phyloP scores from a whole-genome alignment of 2,797 vertebrate species.

The Cryptoblepharus egeriae region DNA sequence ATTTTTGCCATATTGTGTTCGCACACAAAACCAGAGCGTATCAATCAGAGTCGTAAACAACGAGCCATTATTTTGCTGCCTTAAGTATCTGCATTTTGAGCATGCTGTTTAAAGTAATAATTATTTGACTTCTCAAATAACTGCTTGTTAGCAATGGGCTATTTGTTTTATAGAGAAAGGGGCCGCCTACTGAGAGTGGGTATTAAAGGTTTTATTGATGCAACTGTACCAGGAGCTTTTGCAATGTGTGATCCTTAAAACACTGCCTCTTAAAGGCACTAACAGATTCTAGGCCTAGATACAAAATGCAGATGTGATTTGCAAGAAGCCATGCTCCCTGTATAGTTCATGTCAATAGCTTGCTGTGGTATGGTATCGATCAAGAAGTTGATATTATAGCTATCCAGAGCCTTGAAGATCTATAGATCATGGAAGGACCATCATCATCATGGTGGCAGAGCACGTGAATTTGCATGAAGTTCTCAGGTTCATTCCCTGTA shows the following conservation, averaged over 20 bases:
- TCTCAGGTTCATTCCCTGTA: too few relatives aligned
- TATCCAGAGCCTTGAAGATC: too few relatives aligned
- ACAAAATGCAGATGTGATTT: neutral
- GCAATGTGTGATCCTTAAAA: rapidly evolving
- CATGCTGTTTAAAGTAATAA: neutral
- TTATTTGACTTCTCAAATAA: slow-evolving; percentile 32
- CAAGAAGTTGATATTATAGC: too few relatives aligned
- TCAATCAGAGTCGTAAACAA: neutral
- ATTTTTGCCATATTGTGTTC: neutral
- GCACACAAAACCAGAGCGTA: neutral
- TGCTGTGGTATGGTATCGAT: too few relatives aligned
- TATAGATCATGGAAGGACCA: too few relatives aligned
- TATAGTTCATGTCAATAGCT: neutral
- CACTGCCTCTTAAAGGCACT: neutral
- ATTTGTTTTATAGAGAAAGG: neutral
- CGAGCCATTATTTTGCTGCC: slow-evolving; percentile 18
- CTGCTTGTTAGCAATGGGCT: neutral
- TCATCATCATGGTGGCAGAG: too few relatives aligned
- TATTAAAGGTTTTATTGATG: neutral
- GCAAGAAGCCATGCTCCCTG: neutral
- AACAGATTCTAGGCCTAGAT: neutral
- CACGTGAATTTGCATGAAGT: too few relatives aligned
- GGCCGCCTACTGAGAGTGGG: slow-evolving; percentile 8
- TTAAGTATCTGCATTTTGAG: slow-evolving; percentile 26
- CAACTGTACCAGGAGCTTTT: neutral